Conservation (phyloP, 2,888 invertebrate genomes). For the Phortica okadai region DNA sequence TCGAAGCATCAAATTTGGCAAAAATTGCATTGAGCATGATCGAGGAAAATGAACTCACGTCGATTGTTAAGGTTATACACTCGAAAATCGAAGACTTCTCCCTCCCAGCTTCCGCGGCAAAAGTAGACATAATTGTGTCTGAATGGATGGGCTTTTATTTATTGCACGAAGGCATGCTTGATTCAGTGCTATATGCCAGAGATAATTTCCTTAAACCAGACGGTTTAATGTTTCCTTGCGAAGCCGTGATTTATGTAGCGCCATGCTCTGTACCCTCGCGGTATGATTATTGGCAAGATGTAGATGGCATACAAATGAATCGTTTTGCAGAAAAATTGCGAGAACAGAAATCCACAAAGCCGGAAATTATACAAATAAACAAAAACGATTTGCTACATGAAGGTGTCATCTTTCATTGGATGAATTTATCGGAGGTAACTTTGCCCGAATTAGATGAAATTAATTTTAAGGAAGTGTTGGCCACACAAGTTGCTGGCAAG, state of each 20-base stretch:
- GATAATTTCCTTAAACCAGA: slow-evolving; percentile 86
- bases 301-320: slow-evolving; percentile 88
- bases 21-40: slow-evolving; percentile 82
- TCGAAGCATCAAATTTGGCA: slow-evolving; percentile 87
- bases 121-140: slow-evolving; percentile 93
- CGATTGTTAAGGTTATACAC: slow-evolving; percentile 81
- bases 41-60: slow-evolving; percentile 83
- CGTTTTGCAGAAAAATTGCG: slow-evolving; percentile 81
- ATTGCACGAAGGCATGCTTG: slow-evolving; percentile 96
- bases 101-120: slow-evolving; percentile 79
- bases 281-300: slow-evolving; percentile 86
- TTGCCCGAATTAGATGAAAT: slow-evolving; percentile 80
- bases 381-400: slow-evolving; percentile 81
- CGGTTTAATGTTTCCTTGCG: slow-evolving; percentile 87
- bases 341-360: slow-evolving; percentile 80
- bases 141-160: slow-evolving; percentile 99
- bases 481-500: slow-evolving; percentile 77
- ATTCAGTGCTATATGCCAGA: slow-evolving; percentile 89
- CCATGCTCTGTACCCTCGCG: slow-evolving; percentile 78
- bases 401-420: slow-evolving; percentile 81
- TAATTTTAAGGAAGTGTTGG: slow-evolving; percentile 80
- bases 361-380: slow-evolving; percentile 80
- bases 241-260: slow-evolving; percentile 79
- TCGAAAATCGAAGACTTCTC: slow-evolving; percentile 79
- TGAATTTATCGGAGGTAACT: slow-evolving; percentile 82